phyloP scores from a whole-genome alignment of 2,113 vertebrate species.

The Sylvilagus bachmani region DNA sequence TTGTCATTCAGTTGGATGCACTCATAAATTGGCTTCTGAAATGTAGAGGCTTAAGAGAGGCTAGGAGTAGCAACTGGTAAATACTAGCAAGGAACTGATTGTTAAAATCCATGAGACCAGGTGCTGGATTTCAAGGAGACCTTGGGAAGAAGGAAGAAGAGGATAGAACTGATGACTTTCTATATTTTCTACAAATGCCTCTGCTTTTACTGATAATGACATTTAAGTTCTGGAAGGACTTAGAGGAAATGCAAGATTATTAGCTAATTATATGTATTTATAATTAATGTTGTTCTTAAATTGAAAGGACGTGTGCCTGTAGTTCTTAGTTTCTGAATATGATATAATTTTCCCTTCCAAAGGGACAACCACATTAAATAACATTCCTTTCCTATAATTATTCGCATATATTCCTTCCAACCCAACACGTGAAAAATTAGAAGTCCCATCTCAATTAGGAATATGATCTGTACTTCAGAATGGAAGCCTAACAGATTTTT shows the following conservation, averaged over 20 bases:
- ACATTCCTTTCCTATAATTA: not conserved
- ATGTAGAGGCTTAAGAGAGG: not conserved
- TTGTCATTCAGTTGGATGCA: not conserved
- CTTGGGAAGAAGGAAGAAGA: not conserved
- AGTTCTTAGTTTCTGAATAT: not conserved
- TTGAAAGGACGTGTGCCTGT: not conserved
- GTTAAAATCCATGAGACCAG: not conserved
- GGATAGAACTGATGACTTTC: not conserved
- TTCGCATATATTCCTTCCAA: not conserved
- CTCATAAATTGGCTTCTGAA: not conserved
- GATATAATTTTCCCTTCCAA: not conserved
- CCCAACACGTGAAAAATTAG: not conserved
- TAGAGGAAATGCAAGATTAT: not conserved
- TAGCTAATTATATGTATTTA: not conserved
- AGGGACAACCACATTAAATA: not conserved
- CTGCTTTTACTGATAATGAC: not conserved
- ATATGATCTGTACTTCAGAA: not conserved
- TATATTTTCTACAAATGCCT: not conserved
- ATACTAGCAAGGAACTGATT: not conserved
- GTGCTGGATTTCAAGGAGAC: not conserved
- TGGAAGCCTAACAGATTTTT: not conserved
- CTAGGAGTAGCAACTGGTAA: not conserved
- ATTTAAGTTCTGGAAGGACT: not conserved
- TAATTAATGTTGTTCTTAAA: not conserved
- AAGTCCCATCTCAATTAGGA: not conserved